These are phyloP conservation scores for Acholoe squamosa DNA, from an alignment of 2,888 invertebrate species.

Conservation along the genomic window DNA sequence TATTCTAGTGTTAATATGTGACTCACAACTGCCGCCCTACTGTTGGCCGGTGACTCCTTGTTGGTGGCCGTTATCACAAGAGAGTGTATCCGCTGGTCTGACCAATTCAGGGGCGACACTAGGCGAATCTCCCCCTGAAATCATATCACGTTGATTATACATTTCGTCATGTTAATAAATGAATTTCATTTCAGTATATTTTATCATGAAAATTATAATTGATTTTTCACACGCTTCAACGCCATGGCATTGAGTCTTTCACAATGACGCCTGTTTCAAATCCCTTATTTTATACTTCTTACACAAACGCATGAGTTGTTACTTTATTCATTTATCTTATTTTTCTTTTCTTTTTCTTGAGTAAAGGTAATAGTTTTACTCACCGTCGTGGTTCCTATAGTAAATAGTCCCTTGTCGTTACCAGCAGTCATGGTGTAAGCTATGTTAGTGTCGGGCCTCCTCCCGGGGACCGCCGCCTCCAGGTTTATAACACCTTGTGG, in stretches of 20 bases:
- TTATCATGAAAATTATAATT: too few relatives aligned
- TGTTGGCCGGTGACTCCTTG: constrained; percentile 25
- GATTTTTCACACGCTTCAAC: too few relatives aligned
- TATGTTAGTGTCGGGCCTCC: constrained; percentile 30
- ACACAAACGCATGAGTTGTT: too few relatives aligned
- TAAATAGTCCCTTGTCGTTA: neutral
- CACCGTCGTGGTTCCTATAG: constrained; percentile 53
- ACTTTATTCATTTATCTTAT: neutral
- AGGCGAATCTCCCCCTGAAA: constrained; percentile 52
- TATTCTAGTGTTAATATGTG: neutral
- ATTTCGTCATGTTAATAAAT: too few relatives aligned
- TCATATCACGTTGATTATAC: too few relatives aligned
- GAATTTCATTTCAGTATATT: too few relatives aligned
- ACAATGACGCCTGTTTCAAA: too few relatives aligned
- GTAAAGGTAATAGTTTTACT: neutral
- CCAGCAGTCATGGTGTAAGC: constrained; percentile 54
- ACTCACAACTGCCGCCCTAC: constrained; percentile 46
- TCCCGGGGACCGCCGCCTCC: constrained; percentile 48
- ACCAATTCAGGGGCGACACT: neutral
- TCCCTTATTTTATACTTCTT: too few relatives aligned
- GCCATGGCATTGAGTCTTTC: too few relatives aligned
- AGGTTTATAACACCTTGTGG: constrained; percentile 50
- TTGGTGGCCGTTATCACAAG: constrained; percentile 42
- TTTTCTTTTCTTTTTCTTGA: neutral
- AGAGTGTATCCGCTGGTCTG: neutral